phyloP scores from a whole-genome alignment of 2,888 invertebrate genomes.

The Scaptomyza tumidula region DNA sequence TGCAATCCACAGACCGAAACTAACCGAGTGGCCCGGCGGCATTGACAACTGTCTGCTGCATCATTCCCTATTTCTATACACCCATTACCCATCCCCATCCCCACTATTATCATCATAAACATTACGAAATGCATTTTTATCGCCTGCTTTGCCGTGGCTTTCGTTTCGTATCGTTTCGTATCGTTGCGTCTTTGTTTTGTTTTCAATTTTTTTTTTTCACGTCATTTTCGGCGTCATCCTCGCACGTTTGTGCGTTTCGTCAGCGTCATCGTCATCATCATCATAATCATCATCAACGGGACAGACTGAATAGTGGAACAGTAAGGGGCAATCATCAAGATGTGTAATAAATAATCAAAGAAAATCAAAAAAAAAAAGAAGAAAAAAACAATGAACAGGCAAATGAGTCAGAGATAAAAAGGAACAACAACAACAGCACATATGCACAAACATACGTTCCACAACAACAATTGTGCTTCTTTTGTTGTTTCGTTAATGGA shows the following conservation, averaged over 20 bases:
- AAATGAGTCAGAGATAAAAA: constrained; percentile 56
- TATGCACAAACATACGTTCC: constrained; percentile 19
- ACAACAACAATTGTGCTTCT: constrained; percentile 19
- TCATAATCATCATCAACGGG: neutral
- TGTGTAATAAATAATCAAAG: constrained; percentile 69
- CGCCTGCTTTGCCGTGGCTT: constrained; percentile 38
- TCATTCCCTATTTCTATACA: constrained; percentile 16
- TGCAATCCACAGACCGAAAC: constrained; percentile 7
- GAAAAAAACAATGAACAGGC: constrained; percentile 39
- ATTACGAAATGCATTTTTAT: constrained; percentile 67
- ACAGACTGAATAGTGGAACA: neutral
- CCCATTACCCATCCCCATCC: neutral
- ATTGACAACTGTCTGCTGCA: constrained; percentile 19
- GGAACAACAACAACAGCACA: constrained; percentile 33
- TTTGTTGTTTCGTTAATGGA: constrained; percentile 16
- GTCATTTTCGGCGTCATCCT: constrained; percentile 24
- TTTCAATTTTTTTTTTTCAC: constrained; percentile 26
- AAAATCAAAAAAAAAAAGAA: constrained; percentile 31
- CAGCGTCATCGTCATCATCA: constrained; percentile 8
- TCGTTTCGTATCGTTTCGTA: constrained; percentile 13
- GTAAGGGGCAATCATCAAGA: constrained; percentile 53
- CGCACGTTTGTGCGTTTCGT: neutral
- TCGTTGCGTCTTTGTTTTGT: constrained; percentile 11
- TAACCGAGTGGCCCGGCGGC: constrained; percentile 4
- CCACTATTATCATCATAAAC: constrained; percentile 45